Evolutionary conservation across 2,888 invertebrate species (phyloP).

Genomic region (Crocallis elinguaria): DNA sequence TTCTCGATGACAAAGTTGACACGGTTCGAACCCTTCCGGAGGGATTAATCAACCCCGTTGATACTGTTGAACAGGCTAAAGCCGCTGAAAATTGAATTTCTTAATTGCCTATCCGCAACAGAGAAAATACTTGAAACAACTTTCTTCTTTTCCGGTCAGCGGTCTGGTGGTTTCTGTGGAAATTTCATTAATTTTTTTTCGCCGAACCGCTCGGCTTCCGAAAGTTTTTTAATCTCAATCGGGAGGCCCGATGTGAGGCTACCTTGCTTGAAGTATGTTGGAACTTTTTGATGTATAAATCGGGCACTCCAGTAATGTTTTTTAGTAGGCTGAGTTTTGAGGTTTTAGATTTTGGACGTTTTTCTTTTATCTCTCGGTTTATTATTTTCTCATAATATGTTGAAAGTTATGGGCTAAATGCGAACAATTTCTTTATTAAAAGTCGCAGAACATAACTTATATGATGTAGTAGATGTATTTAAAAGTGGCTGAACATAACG

Average conservation of each 20-base stretch:
- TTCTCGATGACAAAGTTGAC: constrained; percentile 32
- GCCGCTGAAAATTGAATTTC: constrained; percentile 65
- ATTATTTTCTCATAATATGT: too few species aligned
- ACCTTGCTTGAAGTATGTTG: constrained; percentile 27
- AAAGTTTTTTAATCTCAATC: constrained; percentile 78
- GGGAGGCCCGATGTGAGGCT: constrained; percentile 30
- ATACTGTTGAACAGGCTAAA: constrained; percentile 15
- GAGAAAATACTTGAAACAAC: constrained; percentile 69
- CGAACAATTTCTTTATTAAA: too few species aligned
- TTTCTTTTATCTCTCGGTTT: too few species aligned
- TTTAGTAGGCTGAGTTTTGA: constrained; percentile 6
- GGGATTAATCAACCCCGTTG: constrained; percentile 29
- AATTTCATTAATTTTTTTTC: constrained; percentile 76
- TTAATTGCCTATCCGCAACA: constrained; percentile 73
- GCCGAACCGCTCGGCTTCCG: constrained; percentile 52
- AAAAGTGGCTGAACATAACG: too few species aligned
- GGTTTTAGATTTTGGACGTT: background rate
- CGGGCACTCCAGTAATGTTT: constrained; percentile 7
- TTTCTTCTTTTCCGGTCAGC: constrained; percentile 66
- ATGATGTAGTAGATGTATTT: too few species aligned
- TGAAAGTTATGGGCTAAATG: too few species aligned
- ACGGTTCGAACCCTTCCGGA: constrained; percentile 17
- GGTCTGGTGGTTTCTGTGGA: constrained; percentile 60
- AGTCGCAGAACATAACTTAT: too few species aligned
- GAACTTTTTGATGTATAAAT: constrained; percentile 33